phyloP scores from a whole-genome alignment of 2,797 vertebrate species.

The Gymnothorax javanicus region DNA sequence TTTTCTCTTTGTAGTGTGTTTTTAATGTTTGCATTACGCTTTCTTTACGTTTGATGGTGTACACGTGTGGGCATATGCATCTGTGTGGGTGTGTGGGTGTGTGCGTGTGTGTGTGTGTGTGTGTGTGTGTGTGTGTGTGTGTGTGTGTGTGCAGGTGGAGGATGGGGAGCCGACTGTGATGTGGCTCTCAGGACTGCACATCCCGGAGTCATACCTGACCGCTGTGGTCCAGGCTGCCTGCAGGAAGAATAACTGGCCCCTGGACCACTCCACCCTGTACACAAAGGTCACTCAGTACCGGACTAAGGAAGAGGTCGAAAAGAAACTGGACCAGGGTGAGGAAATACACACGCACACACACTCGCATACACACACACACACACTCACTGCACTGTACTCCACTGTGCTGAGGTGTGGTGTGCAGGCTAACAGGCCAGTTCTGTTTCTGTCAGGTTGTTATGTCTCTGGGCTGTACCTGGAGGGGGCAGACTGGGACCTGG shows the following conservation, averaged over 20 bases:
- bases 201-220: slow-evolving; percentile 91
- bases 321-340: slow-evolving; percentile 78
- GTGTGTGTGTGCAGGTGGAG: slow-evolving; percentile 69
- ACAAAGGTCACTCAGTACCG: slow-evolving; percentile 87
- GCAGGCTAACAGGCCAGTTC: background rate
- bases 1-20: too few species aligned
- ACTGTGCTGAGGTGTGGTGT: background rate
- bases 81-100: slow-evolving; percentile 68
- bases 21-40: too few species aligned
- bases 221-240: slow-evolving; percentile 93
- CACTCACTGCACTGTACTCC: too few species aligned
- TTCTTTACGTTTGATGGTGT: background rate
- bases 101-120: background rate
- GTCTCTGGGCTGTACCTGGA: slow-evolving; percentile 91
- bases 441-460: slow-evolving; percentile 81
- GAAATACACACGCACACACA: background rate
- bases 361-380: too few species aligned
- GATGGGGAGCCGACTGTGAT: slow-evolving; percentile 85
- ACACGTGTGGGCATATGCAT: slow-evolving; percentile 67
- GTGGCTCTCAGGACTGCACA: slow-evolving; percentile 94
- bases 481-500: slow-evolving; percentile 90
- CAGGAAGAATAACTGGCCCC: slow-evolving; percentile 87
- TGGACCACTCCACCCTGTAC: slow-evolving; percentile 92
- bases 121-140: background rate
- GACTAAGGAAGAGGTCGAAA: slow-evolving; percentile 76